A percentile compares a stretch with the other conserved stretches of the same genome.
These are phyloP conservation scores for Myotis davidii DNA, from an alignment of 2,113 vertebrate genomes.

Conservation along the genomic window DNA sequence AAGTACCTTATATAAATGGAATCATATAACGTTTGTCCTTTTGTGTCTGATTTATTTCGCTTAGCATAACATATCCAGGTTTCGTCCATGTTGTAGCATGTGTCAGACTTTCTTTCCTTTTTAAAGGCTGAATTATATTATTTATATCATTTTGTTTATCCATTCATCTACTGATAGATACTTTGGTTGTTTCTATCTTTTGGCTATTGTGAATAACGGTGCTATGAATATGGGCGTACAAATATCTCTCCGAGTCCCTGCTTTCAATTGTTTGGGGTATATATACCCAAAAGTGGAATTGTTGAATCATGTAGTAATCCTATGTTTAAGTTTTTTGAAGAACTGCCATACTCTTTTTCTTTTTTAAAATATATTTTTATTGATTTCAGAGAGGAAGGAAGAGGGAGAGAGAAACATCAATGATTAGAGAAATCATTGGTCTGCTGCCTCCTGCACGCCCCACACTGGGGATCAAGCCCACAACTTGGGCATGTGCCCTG, in stretches of 20 bases:
- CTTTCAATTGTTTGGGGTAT: not conserved
- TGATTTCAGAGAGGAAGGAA: too few relatives aligned
- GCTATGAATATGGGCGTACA: not conserved
- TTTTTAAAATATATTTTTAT: too few relatives aligned
- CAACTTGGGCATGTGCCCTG: too few relatives aligned
- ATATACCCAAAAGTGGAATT: not conserved
- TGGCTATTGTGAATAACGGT: not conserved
- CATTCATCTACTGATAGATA: not conserved
- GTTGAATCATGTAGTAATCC: not conserved
- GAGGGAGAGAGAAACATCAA: too few relatives aligned
- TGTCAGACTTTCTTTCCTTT: not conserved
- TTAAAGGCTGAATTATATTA: not conserved
- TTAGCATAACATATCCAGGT: not conserved
- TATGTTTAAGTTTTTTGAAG: conserved; percentile 20
- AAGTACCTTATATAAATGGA: not conserved
- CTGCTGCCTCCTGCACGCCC: too few relatives aligned
- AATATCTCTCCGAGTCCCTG: not conserved
- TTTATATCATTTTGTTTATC: not conserved
- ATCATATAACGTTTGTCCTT: not conserved
- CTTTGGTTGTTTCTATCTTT: not conserved
- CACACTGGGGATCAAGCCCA: too few relatives aligned
- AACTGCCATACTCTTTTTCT: not conserved
- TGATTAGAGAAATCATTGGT: too few relatives aligned
- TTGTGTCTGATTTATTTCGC: not conserved
- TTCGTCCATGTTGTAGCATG: not conserved